Conservation (phyloP, 2,888 invertebrate species). For the Pollenia griseotomentosa region DNA sequence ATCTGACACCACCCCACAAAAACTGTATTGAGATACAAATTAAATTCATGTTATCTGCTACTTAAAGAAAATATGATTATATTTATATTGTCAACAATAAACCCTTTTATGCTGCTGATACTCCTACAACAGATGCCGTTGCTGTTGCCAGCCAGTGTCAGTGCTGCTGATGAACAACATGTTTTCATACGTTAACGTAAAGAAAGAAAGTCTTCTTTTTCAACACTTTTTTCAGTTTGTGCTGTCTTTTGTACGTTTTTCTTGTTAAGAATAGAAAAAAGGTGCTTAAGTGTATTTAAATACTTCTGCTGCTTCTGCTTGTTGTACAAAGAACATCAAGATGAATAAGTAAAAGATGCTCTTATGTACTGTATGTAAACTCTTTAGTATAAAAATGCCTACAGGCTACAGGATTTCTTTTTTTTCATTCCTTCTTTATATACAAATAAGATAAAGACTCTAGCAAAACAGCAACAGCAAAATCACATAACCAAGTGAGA, state of each 20-base stretch:
- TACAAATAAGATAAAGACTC: slow-evolving; percentile 36
- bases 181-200: slow-evolving; percentile 37
- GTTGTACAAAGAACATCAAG: slow-evolving; percentile 52
- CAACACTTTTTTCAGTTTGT: neutral
- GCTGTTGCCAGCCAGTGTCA: neutral
- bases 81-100: slow-evolving; percentile 62
- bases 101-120: slow-evolving; percentile 38
- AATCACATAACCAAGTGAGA: slow-evolving; percentile 15
- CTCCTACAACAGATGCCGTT: slow-evolving; percentile 5
- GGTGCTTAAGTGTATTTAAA: slow-evolving; percentile 64
- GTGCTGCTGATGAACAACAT: slow-evolving; percentile 37
- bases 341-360: slow-evolving; percentile 63
- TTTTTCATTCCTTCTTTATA: neutral
- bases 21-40: slow-evolving; percentile 31
- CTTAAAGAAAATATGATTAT: slow-evolving; percentile 59
- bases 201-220: neutral
- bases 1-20: neutral
- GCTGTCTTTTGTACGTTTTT: neutral
- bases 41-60: slow-evolving; percentile 64
- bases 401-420: slow-evolving; percentile 56
- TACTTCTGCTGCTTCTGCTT: slow-evolving; percentile 52
- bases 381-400: slow-evolving; percentile 68
- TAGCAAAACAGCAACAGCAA: slow-evolving; percentile 13
- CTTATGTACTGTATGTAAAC: slow-evolving; percentile 65
- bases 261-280: slow-evolving; percentile 23